These are phyloP conservation scores for Steinernema hermaphroditum DNA, from an alignment of 2,888 invertebrate genomes.

Conservation along the genomic window DNA sequence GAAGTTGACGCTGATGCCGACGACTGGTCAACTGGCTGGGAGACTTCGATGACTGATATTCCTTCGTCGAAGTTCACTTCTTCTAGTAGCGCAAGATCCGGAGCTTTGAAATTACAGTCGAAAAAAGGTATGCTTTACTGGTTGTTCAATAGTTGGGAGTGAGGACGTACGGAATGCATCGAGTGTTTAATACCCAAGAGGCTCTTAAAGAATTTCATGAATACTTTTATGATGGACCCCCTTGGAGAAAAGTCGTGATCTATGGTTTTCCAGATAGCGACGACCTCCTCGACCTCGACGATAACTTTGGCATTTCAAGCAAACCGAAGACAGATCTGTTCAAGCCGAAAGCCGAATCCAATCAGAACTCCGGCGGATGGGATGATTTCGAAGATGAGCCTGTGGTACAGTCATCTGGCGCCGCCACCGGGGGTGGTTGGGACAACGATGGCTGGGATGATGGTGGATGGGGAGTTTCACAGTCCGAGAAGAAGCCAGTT, in stretches of 20 bases:
- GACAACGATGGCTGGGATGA: conserved; percentile 36
- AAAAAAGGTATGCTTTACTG: conserved; percentile 29
- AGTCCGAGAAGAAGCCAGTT: conserved; percentile 19
- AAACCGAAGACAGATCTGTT: conserved; percentile 6
- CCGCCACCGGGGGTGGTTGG: neutral
- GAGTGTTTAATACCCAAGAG: too few relatives aligned
- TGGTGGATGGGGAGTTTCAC: conserved; percentile 1
- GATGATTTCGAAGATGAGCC: conserved; percentile 33
- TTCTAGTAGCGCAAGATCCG: neutral
- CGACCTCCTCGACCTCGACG: conserved; percentile 34
- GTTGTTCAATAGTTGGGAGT: too few relatives aligned
- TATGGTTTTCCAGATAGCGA: neutral
- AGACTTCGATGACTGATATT: conserved; percentile 28
- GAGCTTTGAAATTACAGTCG: conserved; percentile 10
- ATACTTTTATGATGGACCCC: too few relatives aligned
- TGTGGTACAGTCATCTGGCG: neutral
- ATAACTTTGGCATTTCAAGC: neutral
- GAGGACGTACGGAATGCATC: too few relatives aligned
- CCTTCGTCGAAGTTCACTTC: neutral
- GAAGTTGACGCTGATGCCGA: conserved; percentile 40
- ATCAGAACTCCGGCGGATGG: conserved; percentile 31
- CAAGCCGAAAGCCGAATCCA: neutral
- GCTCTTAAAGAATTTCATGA: too few relatives aligned
- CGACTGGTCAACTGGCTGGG: conserved; percentile 48
- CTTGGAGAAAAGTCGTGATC: neutral